Evolutionary conservation across 2,797 vertebrate genomes (phyloP).

Genomic region (Strix occidentalis): DNA sequence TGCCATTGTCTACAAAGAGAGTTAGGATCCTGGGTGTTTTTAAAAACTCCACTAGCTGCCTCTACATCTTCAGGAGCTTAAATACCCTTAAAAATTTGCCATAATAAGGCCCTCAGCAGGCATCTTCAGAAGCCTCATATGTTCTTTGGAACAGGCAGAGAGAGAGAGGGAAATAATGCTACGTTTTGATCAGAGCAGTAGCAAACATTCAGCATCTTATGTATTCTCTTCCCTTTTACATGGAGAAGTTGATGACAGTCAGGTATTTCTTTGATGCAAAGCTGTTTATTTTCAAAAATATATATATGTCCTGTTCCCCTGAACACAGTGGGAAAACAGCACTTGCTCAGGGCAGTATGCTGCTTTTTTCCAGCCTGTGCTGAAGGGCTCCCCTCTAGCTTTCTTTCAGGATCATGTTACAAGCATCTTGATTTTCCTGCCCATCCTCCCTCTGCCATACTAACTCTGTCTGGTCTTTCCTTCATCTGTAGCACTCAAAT

Average conservation of each 20-base stretch:
- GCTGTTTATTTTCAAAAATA: constrained; percentile 8
- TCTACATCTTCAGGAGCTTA: constrained; percentile 23
- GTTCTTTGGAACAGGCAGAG: background rate
- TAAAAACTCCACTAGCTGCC: background rate
- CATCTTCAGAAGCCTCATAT: background rate
- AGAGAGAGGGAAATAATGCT: background rate
- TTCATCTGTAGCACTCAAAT: background rate
- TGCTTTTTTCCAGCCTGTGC: background rate
- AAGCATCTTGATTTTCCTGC: background rate
- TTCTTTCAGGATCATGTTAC: background rate
- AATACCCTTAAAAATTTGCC: background rate
- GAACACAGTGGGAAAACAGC: background rate
- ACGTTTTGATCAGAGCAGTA: background rate
- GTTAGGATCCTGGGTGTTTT: background rate
- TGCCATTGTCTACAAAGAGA: background rate
- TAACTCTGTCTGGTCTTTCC: background rate
- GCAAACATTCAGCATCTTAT: background rate
- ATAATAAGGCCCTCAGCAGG: constrained; percentile 13
- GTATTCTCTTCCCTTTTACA: background rate
- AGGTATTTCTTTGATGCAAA: background rate
- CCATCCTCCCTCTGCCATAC: background rate
- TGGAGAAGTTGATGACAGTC: background rate
- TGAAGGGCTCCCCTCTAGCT: background rate
- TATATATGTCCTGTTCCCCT: background rate
- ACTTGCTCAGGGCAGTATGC: background rate